Evolutionary conservation across 2,888 invertebrate genomes (phyloP).

Genomic region (Scrobipalpa costella): DNA sequence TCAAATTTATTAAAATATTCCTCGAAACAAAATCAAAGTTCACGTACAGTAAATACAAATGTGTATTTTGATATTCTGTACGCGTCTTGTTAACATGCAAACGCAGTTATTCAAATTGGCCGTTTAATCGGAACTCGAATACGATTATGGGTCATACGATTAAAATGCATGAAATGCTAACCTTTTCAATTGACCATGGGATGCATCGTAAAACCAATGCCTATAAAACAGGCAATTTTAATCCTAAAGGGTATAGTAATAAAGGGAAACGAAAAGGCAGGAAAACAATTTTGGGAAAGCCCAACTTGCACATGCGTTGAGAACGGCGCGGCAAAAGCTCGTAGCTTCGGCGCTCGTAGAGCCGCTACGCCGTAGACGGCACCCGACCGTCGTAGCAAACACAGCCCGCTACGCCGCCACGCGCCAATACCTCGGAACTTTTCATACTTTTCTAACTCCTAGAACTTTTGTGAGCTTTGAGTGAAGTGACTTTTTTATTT

Average conservation of each 20-base stretch:
- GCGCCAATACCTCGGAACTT: slow-evolving; percentile 62
- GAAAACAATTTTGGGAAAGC: slow-evolving; percentile 33
- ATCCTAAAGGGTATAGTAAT: slow-evolving; percentile 35
- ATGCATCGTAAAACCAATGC: slow-evolving; percentile 45
- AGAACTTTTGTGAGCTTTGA: slow-evolving; percentile 42
- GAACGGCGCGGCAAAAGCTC: slow-evolving; percentile 49
- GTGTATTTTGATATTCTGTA: not conserved
- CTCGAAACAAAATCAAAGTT: not conserved
- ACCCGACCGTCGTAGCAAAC: slow-evolving; percentile 63
- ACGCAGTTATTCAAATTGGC: slow-evolving; percentile 1
- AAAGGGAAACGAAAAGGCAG: not conserved
- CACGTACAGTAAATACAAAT: not conserved
- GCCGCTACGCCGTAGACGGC: slow-evolving; percentile 63
- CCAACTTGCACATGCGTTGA: slow-evolving; percentile 74
- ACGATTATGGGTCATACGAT: slow-evolving; percentile 44
- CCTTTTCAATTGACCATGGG: slow-evolving; percentile 49
- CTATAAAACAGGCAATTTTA: slow-evolving; percentile 32
- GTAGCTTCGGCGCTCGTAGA: slow-evolving; percentile 56
- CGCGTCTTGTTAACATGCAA: not conserved
- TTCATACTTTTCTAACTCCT: slow-evolving; percentile 68
- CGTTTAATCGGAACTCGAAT: slow-evolving; percentile 30
- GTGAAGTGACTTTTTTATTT: slow-evolving; percentile 36
- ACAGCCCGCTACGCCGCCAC: slow-evolving; percentile 60
- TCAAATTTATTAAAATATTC: not conserved
- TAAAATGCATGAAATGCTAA: slow-evolving; percentile 65